Conservation (phyloP, 2,797 vertebrate species). For the Chiroxiphia lanceolata region DNA sequence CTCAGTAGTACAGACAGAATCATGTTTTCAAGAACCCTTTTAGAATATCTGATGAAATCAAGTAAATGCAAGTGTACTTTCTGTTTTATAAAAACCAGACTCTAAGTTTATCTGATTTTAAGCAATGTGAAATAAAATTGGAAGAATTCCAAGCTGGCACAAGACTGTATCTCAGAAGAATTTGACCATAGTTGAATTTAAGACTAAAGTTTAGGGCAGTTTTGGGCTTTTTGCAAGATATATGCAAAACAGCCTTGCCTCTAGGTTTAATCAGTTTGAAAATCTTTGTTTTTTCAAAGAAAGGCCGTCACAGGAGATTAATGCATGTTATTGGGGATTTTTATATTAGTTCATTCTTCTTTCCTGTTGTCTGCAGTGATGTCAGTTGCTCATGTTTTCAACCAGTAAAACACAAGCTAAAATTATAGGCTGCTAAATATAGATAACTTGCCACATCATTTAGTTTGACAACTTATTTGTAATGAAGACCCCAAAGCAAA, state of each 20-base stretch:
- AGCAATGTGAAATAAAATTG: background rate
- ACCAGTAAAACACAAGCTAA: conserved; percentile 41
- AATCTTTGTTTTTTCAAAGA: background rate
- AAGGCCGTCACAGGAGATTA: conserved; percentile 1
- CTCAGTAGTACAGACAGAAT: background rate
- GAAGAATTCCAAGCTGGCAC: background rate
- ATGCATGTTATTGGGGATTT: background rate
- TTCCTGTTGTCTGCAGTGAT: background rate
- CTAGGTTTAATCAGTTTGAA: background rate
- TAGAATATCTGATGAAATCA: background rate
- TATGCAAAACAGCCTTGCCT: background rate
- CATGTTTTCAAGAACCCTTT: background rate
- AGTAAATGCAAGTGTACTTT: background rate
- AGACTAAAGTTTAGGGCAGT: background rate
- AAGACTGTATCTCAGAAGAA: background rate
- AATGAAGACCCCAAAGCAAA: conserved; percentile 59
- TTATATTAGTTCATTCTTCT: conserved; percentile 40
- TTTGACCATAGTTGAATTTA: background rate
- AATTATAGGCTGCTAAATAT: conserved; percentile 56
- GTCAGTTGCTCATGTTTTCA: conserved; percentile 24
- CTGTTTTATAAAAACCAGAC: background rate
- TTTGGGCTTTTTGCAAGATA: background rate
- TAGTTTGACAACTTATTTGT: conserved; percentile 45
- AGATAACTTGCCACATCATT: conserved; percentile 42
- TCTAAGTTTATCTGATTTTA: background rate